Evolutionary conservation across 2,113 vertebrate genomes (phyloP).

Genomic region (Eolophus roseicapilla): DNA sequence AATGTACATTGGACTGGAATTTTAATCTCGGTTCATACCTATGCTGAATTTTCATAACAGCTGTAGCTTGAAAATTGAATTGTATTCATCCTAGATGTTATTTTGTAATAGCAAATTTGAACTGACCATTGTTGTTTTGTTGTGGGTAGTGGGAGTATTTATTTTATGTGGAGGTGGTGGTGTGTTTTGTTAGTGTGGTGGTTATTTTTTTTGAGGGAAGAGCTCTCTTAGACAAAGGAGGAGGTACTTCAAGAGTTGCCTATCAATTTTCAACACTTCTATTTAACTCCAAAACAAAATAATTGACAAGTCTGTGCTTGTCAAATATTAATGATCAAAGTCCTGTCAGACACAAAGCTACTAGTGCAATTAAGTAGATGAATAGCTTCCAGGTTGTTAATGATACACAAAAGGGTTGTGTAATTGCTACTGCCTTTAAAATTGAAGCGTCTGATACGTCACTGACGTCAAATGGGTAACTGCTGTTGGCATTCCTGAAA

Average conservation of each 20-base stretch:
- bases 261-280: neutral
- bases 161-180: too few species aligned
- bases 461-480: neutral
- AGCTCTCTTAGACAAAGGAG: neutral
- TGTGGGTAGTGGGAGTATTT: neutral
- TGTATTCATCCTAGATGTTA: neutral
- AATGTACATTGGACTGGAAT: neutral
- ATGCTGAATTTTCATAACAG: neutral
- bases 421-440: neutral
- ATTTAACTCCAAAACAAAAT: neutral
- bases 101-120: neutral
- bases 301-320: neutral
- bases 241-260: neutral
- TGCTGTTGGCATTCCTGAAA: neutral
- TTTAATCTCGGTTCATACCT: neutral
- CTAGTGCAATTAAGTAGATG: neutral
- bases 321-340: neutral
- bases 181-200: neutral
- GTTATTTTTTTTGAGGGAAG: neutral
- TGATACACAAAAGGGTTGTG: neutral
- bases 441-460: neutral
- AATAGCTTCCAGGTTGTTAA: neutral
- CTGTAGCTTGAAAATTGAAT: neutral
- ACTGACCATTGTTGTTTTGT: neutral
- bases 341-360: neutral